Conservation (phyloP, 2,888 invertebrate species). For the Tiliacea citrago region DNA sequence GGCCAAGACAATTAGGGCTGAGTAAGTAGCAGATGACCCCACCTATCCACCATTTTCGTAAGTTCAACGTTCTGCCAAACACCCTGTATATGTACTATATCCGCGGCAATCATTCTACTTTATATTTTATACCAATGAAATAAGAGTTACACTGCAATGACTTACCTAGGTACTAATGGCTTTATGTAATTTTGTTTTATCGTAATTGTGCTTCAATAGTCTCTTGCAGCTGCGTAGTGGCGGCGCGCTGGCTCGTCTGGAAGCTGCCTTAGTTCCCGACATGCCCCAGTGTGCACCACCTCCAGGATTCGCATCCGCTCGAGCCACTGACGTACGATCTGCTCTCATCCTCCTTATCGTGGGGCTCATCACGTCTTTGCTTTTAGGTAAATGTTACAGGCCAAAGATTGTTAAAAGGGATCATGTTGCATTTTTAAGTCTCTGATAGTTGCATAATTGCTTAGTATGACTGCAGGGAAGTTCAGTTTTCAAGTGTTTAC, state of each 20-base stretch:
- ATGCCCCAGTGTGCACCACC: conserved; percentile 90
- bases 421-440: neutral
- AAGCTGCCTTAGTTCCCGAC: conserved; percentile 82
- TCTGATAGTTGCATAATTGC: neutral
- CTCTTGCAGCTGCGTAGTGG: conserved; percentile 82
- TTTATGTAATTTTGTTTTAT: neutral
- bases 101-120: no score
- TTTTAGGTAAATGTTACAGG: conserved; percentile 73
- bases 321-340: conserved; percentile 91
- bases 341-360: conserved; percentile 88
- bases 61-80: no score
- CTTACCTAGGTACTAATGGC: neutral
- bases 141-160: neutral
- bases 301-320: conserved; percentile 90
- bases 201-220: neutral
- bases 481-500: no score
- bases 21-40: no score
- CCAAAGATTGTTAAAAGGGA: neutral
- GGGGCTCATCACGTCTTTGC: conserved; percentile 81
- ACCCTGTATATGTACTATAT: no score
- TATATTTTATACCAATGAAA: neutral
- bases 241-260: conserved; percentile 81
- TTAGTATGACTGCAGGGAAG: no score
- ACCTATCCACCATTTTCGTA: no score
- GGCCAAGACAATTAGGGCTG: no score